Percentiles rank a stretch among this genome's conserved stretches.
These are phyloP conservation scores for Dendrolimus pini DNA, from an alignment of 2,888 invertebrate genomes.

Conservation along the genomic window DNA sequence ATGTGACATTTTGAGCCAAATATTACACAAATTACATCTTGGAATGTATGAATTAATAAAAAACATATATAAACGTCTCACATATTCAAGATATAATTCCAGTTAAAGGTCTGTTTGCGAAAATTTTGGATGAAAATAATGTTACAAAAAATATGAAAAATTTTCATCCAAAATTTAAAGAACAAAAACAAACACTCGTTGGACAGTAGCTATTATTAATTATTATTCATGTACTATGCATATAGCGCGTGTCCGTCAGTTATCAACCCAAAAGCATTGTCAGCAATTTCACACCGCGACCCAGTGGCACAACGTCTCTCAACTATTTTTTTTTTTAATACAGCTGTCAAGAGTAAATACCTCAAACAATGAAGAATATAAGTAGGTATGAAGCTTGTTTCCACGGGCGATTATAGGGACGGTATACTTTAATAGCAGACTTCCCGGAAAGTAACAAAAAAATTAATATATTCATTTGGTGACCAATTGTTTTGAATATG, in stretches of 20 bases:
- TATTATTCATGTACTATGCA: slow-evolving; percentile 3
- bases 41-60: slow-evolving; percentile 3
- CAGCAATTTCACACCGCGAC: slow-evolving; percentile 26
- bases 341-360: neutral
- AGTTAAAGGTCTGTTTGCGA: slow-evolving; percentile 30
- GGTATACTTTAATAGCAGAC: no score
- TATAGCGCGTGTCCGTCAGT: slow-evolving; percentile 20
- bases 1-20: slow-evolving; percentile 10
- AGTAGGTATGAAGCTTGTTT: neutral
- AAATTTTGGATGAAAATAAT: slow-evolving; percentile 29
- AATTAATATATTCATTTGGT: no score
- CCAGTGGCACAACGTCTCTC: slow-evolving; percentile 32
- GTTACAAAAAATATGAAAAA: slow-evolving; percentile 9
- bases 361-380: neutral
- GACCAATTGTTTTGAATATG: no score
- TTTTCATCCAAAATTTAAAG: slow-evolving; percentile 28
- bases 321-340: slow-evolving; percentile 17
- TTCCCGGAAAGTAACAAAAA: no score
- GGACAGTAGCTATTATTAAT: slow-evolving; percentile 12
- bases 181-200: slow-evolving; percentile 13
- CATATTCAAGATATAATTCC: slow-evolving; percentile 24
- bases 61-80: slow-evolving; percentile 6
- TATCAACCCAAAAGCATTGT: slow-evolving; percentile 23
- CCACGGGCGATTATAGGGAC: neutral
- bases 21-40: neutral